Percentiles rank a stretch among this genome's conserved stretches.
phyloP scores from a whole-genome alignment of 2,797 vertebrate species.

The Coregonus sp. region DNA sequence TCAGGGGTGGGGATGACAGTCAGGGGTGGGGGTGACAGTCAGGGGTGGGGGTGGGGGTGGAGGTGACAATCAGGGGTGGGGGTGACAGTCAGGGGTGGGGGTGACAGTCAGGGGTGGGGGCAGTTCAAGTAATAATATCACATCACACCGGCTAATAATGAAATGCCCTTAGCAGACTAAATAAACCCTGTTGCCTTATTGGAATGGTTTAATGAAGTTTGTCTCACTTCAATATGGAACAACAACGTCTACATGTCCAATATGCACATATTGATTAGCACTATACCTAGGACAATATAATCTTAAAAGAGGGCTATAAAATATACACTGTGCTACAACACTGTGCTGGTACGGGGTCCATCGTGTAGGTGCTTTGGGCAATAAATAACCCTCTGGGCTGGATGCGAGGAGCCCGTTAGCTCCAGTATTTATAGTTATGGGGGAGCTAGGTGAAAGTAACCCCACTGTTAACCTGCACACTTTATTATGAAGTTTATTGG shows the following conservation, averaged over 20 bases:
- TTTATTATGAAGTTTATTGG: conserved; percentile 61
- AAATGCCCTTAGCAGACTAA: not conserved
- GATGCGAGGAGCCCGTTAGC: not conserved
- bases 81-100: too few relatives aligned
- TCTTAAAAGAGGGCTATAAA: conserved; percentile 43
- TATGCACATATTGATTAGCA: conserved; percentile 59
- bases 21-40: too few relatives aligned
- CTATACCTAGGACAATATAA: conserved; percentile 44
- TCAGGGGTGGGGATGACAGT: too few relatives aligned
- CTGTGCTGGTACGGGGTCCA: not conserved
- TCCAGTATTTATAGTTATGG: not conserved
- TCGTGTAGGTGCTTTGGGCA: not conserved
- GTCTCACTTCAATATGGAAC: not conserved
- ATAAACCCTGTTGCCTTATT: not conserved
- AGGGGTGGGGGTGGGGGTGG: too few relatives aligned
- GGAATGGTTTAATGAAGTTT: not conserved
- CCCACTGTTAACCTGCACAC: conserved; percentile 10
- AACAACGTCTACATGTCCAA: conserved; percentile 42
- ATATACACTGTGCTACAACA: not conserved
- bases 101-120: not conserved
- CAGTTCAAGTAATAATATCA: not conserved
- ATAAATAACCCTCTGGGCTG: not conserved
- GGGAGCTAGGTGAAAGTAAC: not conserved
- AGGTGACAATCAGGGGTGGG: too few relatives aligned
- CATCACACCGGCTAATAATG: not conserved